These are phyloP conservation scores for Hirtodrosophila duncani DNA, from an alignment of 2,888 invertebrate species.

Conservation along the genomic window DNA sequence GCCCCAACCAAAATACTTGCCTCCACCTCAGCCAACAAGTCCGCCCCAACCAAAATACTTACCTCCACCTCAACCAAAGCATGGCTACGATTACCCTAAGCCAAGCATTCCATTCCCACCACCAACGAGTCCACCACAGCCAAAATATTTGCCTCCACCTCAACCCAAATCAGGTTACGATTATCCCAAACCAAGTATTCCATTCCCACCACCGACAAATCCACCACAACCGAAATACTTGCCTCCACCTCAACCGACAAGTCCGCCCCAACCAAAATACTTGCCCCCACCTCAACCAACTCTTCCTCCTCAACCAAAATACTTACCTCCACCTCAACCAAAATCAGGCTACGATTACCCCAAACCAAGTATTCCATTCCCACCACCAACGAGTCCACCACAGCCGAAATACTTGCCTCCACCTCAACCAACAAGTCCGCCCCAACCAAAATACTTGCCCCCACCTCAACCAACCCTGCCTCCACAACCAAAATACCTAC, in stretches of 20 bases:
- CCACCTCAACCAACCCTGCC: conserved; percentile 21
- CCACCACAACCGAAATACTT: conserved; percentile 23
- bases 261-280: conserved; percentile 23
- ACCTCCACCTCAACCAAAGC: conserved; percentile 8
- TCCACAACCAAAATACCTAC: conserved; percentile 27
- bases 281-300: conserved; percentile 30
- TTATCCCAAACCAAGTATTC: conserved; percentile 39
- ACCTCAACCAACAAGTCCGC: conserved; percentile 21
- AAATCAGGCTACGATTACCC: conserved; percentile 51
- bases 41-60: conserved; percentile 33
- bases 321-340: conserved; percentile 31
- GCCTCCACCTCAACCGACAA: conserved; percentile 27
- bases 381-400: conserved; percentile 47
- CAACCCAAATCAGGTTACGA: conserved; percentile 27
- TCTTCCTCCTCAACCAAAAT: conserved; percentile 22
- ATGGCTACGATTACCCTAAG: too few species aligned
- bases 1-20: conserved; percentile 45
- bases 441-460: conserved; percentile 19
- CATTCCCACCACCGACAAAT: conserved; percentile 30
- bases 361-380: conserved; percentile 46
- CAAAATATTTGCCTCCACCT: conserved; percentile 42
- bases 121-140: conserved; percentile 27
- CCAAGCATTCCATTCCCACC: too few species aligned
- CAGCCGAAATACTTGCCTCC: conserved; percentile 31
- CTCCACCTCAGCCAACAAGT: conserved; percentile 6